These are phyloP conservation scores for Ctenochaetus hawaiiensis DNA, from an alignment of 2,797 vertebrate genomes.

Conservation along the genomic window DNA sequence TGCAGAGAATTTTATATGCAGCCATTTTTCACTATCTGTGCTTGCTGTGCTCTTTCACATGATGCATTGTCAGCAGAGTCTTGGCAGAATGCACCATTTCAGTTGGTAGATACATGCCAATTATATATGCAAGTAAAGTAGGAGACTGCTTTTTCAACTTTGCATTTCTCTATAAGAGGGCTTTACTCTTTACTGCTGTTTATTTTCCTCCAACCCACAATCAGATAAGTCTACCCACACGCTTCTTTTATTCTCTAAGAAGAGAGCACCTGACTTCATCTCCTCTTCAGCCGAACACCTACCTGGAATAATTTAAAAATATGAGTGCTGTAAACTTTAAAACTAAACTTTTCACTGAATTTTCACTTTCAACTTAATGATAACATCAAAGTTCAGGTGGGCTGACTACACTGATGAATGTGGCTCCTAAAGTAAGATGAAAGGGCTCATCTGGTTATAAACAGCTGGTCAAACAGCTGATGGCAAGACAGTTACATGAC, in stretches of 20 bases:
- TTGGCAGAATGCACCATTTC: not conserved
- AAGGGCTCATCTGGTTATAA: no score
- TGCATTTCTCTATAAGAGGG: not conserved
- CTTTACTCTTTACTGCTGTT: slow-evolving; percentile 1
- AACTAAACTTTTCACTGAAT: no score
- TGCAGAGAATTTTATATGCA: not conserved
- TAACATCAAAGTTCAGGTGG: no score
- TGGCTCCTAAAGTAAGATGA: no score
- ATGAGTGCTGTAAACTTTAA: not conserved
- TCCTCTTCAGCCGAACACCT: not conserved
- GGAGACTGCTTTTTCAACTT: slow-evolving; percentile 6
- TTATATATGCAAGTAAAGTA: slow-evolving; percentile 3
- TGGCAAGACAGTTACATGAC: no score
- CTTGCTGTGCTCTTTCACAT: not conserved
- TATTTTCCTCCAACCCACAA: not conserved
- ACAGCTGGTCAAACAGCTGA: no score
- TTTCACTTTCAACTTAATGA: no score
- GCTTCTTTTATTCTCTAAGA: not conserved
- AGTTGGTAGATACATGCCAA: not conserved
- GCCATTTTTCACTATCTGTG: not conserved
- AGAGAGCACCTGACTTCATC: slow-evolving; percentile 5
- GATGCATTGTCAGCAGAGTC: not conserved
- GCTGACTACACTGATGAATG: no score
- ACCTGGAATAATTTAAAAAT: not conserved
- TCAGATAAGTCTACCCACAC: not conserved